These are phyloP conservation scores for Cataglyphis cursor DNA, from an alignment of 2,888 invertebrate genomes.

Conservation along the genomic window DNA sequence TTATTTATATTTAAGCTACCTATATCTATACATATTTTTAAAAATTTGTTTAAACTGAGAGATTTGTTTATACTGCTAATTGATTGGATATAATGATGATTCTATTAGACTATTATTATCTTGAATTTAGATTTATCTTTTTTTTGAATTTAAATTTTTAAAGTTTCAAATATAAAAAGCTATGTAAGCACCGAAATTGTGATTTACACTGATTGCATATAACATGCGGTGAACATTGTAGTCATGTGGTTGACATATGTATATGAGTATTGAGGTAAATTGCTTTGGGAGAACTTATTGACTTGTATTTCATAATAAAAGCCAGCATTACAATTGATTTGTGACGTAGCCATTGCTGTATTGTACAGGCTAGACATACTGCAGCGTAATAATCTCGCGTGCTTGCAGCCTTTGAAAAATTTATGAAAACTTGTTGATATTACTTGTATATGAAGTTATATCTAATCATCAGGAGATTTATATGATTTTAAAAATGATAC, in stretches of 20 bases:
- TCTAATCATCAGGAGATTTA: not conserved
- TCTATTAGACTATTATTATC: not conserved
- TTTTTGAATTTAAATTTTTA: not conserved
- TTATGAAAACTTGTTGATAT: not conserved
- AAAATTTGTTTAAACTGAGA: not conserved
- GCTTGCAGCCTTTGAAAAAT: conserved; percentile 38
- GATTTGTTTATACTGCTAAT: not conserved
- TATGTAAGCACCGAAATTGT: not conserved
- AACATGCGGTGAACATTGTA: not conserved
- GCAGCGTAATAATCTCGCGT: conserved; percentile 36
- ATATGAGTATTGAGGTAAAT: conserved; percentile 5
- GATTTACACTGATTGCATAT: conserved; percentile 9
- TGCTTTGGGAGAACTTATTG: conserved; percentile 41
- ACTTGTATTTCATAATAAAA: conserved; percentile 52
- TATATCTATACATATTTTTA: not conserved
- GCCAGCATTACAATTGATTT: conserved; percentile 51
- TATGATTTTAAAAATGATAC: not conserved
- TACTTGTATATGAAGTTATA: not conserved
- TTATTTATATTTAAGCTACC: not conserved
- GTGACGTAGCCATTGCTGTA: conserved; percentile 27
- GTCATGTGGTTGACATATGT: not conserved
- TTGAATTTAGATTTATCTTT: not conserved
- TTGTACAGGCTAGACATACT: conserved; percentile 4
- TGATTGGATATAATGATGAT: not conserved
- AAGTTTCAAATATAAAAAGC: not conserved